Evolutionary conservation across 2,797 vertebrate genomes (phyloP), one percentile per base, ranked within the genome.

Genomic region (Sebastes hubbsi): DNA sequence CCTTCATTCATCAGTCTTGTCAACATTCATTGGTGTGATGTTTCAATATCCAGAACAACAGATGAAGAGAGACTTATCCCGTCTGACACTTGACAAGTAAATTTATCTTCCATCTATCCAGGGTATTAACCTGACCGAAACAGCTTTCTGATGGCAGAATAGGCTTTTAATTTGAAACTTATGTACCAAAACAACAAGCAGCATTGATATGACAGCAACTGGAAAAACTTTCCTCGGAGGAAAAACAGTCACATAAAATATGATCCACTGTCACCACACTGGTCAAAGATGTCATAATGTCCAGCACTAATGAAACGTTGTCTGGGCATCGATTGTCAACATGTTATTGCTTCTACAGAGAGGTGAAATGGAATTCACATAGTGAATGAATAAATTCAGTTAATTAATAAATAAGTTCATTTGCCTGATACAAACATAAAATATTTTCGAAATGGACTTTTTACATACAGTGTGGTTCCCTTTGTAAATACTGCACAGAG

Each of bases 261-360:
- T 85, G 82, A 89, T 89, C 78, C 91, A 87, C 86, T 88, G 88
- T 92, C 88, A 92, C 88, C 82, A 91, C 83, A 88, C 80, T 72
- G 81, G 78, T 91, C 77, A 86, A 84, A 78, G 82, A 90, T 91
- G 87, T 75, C 63, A 42, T 86, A 52, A 90, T 77, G 85, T 91
- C 88, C 85, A 79, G 83, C 82, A 90, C 84, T 81, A 82, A 90
- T 90, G 90, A 86, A 82, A 86, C 4, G 59, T 82, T 88, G 82
- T 85, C 86, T 87, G 89, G 83, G 82, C 86, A 89, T 92, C 91
- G 95, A 96, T 96, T 96, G 95, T 96, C 95, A 93, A 91, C 81
- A 93, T 95, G 94, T 95, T 96, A 96, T 96, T 96, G 95, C 95
- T 96, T 93, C 91, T 92, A 93, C 90, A 89, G 85, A 88, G 89